A percentile compares a stretch with the other conserved stretches of the same genome.
Evolutionary conservation across 2,113 vertebrate genomes (phyloP).

Genomic region (Phasianus colchicus): DNA sequence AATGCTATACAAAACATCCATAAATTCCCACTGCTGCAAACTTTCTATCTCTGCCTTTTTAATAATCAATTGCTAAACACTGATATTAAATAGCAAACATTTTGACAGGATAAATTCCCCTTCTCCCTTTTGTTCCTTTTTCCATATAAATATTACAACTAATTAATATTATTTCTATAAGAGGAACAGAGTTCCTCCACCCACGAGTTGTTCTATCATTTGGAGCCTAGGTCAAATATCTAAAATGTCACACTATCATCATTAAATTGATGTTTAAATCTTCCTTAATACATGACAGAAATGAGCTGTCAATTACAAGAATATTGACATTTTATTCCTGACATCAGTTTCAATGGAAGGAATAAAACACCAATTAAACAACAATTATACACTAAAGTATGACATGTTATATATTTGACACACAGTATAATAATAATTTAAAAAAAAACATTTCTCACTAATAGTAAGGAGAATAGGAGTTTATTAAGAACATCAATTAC

Average conservation of each 20-base stretch:
- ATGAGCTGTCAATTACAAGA: constrained; percentile 73
- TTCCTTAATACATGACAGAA: constrained; percentile 73
- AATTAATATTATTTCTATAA: constrained; percentile 66
- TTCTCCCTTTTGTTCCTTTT: constrained; percentile 20
- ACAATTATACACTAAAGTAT: constrained; percentile 74
- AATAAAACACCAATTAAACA: constrained; percentile 77
- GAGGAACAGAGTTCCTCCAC: background rate
- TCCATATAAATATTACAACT: constrained; percentile 56
- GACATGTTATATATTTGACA: constrained; percentile 69
- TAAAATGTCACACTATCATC: constrained; percentile 62
- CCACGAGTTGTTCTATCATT: constrained; percentile 51
- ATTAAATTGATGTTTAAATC: constrained; percentile 77
- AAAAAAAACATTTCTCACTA: constrained; percentile 9
- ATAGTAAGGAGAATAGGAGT: constrained; percentile 36
- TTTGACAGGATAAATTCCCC: constrained; percentile 53
- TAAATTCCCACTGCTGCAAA: background rate
- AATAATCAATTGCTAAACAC: constrained; percentile 26
- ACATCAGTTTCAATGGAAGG: constrained; percentile 65
- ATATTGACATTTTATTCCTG: constrained; percentile 78
- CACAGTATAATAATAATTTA: constrained; percentile 55
- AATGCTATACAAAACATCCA: background rate
- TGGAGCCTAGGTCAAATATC: constrained; percentile 62
- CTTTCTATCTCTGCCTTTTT: background rate
- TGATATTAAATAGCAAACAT: constrained; percentile 51
- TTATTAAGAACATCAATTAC: constrained; percentile 57